These are phyloP conservation scores for Anthopleura sola DNA, from an alignment of 64 coral and sea anemone species.

Conservation along the genomic window DNA sequence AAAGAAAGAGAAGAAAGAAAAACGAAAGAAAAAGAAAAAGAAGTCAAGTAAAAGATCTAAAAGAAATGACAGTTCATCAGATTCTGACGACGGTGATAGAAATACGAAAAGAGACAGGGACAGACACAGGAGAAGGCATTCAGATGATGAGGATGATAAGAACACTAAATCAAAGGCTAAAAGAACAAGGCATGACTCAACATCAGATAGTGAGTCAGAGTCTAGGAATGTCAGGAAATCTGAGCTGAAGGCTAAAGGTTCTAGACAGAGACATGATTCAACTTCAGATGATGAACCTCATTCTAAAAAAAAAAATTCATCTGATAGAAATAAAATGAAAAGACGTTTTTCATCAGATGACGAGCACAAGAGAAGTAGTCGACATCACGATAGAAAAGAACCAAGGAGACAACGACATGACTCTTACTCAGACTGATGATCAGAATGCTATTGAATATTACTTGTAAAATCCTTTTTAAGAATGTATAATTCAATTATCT, in stretches of 20 bases:
- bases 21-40: constrained; percentile 58
- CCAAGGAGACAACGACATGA: constrained; percentile 15
- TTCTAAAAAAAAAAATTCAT: background rate
- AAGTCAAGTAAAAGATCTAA: constrained; percentile 44
- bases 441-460: background rate
- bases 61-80: constrained; percentile 18
- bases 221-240: background rate
- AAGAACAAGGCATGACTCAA: constrained; percentile 21
- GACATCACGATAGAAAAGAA: constrained; percentile 14
- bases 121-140: background rate
- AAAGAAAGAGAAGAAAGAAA: constrained; percentile 44
- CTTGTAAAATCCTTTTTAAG: no score
- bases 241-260: constrained; percentile 13
- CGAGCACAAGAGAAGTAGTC: constrained; percentile 3
- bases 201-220: constrained; percentile 10
- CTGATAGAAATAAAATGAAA: background rate
- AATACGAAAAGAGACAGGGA: background rate
- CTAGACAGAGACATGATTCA: constrained; percentile 27
- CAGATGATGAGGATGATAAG: background rate
- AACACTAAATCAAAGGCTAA: background rate
- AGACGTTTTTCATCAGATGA: background rate
- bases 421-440: constrained; percentile 12
- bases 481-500: no score
- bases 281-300: constrained; percentile 6
- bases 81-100: background rate